Evolutionary conservation across 1,140 invertebrate species (phyloP), one percentile per base, ranked within the genome.

Genomic region (Cryptotermes secundus): DNA sequence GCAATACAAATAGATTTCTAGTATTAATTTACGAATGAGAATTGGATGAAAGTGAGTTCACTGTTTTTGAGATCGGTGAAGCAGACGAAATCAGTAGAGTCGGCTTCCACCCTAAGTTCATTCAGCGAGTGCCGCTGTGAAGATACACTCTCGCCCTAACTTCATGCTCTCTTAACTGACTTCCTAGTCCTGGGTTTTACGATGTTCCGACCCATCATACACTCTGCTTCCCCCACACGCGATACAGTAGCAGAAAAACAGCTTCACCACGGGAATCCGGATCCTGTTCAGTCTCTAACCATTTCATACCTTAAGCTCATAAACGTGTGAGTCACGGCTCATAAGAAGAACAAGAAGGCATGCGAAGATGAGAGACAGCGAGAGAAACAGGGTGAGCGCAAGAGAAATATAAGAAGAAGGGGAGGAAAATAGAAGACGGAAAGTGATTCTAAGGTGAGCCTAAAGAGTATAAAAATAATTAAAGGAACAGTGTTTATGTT

Each of bases 131-230:
- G 19, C 53, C 6, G 53, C 53, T 12, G 38, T 38, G n/a, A n/a
- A 72, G n/a, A 72, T 72, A 31, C n/a, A 72, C 59, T 31, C 59
- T 9, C 59, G 26, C 2, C 59, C 26, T n/a, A 72, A 72, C 59
- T 72, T 72, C 59, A 31, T 72, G 59, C 59, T 72, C n/a, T 72
- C 59, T 72, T 72, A 72, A 72, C 59, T 72, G 59, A 72, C 59
- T 72, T 72, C 59, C 59, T 72, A 59, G 53, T 22, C 53, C 53
- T 16, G 22, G 24, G 22, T 59, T 19, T 59, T 7, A 6, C 1
- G 22, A 7, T n/a, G 6, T 22, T 19, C 24, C 53, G 19, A 59
- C 53, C 53, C 53, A 14, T 59, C 53, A 14, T 59, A 22, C 53
- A 22, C 59, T 31, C n/a, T 72, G n/a, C 59, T 31, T 1, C 45